Evolutionary conservation across 2,113 vertebrate genomes (phyloP), one percentile per base, ranked within the genome.

Genomic region (Ifrita kowaldi): DNA sequence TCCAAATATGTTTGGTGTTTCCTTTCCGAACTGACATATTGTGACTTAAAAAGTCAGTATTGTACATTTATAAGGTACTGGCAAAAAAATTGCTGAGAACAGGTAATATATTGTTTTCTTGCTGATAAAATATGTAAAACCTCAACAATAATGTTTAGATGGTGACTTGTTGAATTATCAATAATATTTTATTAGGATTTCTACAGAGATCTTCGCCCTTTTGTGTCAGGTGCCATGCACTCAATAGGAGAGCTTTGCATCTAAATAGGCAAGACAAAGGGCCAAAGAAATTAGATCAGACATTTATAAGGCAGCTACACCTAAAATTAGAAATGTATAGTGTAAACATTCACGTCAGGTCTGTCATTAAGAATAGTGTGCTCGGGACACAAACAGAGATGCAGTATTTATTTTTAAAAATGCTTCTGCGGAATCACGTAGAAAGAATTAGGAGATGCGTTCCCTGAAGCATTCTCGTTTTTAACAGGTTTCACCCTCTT

Each of bases 1-100:
- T 91, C 27, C 82, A 95, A 85, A 76, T 87, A 87, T 63, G 32
- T 86, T 94, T 70, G 85, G 50, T 83, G 90, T 62, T 96, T 93
- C 91, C 55, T 94, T 95, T 95, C 63, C 0, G 1, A 83, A 80
- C 33, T 80, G 59, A 80, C 47, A 64, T 77, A 39, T 55, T 39
- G 19, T 53, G 39, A 39, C 64, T 69, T 39, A 69, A 78, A 69
- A 82, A 44, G 16, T 44, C 57, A 60, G 21, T 57, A 69, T 68
- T 71, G 33, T 19, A 64, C 1, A 1, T 67, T 82, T 27, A 64
- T 39, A 64, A 84, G 12, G 18, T 42, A 55, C 46, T 57, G 26
- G n/a, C 20, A 79, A 60, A 93, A 80, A 67, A 91, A 82, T 42
- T 4, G 0, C 23, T 79, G 41, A 37, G 55, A 71, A 14, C 13